Evolutionary conservation across 2,797 vertebrate species (phyloP), one percentile per base, ranked within the genome.

Genomic region (Trematomus bernacchii): DNA sequence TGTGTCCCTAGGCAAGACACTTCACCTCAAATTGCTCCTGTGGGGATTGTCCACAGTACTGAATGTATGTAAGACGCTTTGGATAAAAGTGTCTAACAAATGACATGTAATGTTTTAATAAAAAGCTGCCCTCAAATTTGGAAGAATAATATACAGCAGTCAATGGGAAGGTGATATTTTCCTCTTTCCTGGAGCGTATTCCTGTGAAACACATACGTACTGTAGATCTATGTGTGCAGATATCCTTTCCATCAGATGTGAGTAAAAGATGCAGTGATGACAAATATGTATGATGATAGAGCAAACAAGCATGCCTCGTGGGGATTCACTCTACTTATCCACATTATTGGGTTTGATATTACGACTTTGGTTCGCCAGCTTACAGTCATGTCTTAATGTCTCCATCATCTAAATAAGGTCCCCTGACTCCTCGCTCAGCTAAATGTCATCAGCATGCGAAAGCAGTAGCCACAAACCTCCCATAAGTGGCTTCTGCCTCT

Each of bases 401-500:
- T 88, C 79, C 77, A 85, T 91, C 85, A 80, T 89, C 84, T 85
- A 86, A 92, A 92, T 84, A 82, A 80, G 77, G 82, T 89, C 79
- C 77, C 80, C 62, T 48, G 83, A 79, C 83, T 87, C 78, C 27
- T 19, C 46, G 69, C 78, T 86, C 74, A 19, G 72, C 71, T 88
- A 88, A 90, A 91, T 91, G 91, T 89, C 88, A 92, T 91, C 84
- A 90, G 79, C 78, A 87, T 92, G 86, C 70, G 2, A 82, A 84
- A 76, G 75, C 48, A 54, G 82, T 82, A 67, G 79, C 77, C 65
- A 72, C 85, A 86, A 84, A 87, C 84, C 80, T 63, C 78, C 88
- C 80, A 73, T 89, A 85, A 91, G 75, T 90, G 84, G 72, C 79
- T 86, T 84, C 81, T 83, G 73, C 80, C 84, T 88, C 83, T 82